Evolutionary conservation across 2,797 vertebrate species (phyloP).

Genomic region (Rhynchonycteris naso): DNA sequence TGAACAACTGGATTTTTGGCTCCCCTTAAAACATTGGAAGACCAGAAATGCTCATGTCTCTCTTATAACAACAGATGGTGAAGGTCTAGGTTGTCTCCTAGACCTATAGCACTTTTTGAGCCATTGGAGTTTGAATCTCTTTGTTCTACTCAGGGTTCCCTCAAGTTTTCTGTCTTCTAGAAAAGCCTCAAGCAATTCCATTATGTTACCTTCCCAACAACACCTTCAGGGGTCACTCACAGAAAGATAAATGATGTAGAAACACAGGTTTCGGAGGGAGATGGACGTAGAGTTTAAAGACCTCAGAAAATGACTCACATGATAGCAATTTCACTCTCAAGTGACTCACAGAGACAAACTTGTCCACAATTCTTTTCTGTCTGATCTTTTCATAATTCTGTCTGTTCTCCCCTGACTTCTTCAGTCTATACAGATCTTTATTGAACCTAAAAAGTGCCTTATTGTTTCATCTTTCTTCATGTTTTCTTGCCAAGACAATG

Average conservation of each 20-base stretch:
- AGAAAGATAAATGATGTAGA: background rate
- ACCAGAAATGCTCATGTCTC: background rate
- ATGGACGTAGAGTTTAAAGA: background rate
- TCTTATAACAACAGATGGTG: background rate
- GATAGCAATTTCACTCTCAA: background rate
- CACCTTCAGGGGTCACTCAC: background rate
- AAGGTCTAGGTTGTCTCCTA: background rate
- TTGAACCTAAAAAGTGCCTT: background rate
- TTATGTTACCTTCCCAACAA: background rate
- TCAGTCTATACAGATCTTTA: background rate
- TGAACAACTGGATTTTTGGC: background rate
- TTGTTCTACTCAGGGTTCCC: background rate
- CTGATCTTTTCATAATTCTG: background rate
- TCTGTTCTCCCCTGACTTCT: background rate
- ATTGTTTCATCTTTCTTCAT: constrained; percentile 10
- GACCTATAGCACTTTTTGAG: background rate
- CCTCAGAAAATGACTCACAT: background rate
- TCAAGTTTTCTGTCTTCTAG: background rate
- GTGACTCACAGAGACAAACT: constrained; percentile 11
- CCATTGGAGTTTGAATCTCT: background rate
- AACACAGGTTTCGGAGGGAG: background rate
- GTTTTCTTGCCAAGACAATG: background rate
- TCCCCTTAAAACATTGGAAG: background rate
- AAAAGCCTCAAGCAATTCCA: background rate
- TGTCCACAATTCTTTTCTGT: background rate